Conservation (phyloP, 2,113 vertebrate genomes). For the Trochalopteron elliotii region DNA sequence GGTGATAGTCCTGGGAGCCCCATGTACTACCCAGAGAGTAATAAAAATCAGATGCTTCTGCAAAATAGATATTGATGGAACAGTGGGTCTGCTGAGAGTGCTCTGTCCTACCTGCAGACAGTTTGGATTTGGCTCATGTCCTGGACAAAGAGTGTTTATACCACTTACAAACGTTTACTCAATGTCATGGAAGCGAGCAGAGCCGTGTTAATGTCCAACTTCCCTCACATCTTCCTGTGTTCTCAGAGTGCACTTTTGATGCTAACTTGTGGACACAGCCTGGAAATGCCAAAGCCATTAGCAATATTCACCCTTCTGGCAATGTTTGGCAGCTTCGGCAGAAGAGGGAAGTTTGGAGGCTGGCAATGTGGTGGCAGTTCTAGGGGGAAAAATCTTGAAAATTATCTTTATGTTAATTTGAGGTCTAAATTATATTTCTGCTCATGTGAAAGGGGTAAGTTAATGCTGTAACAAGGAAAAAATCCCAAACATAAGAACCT, state of each 20-base stretch:
- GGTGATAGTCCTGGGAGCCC: background rate
- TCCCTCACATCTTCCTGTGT: accelerated
- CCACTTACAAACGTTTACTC: background rate
- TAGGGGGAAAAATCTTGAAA: background rate
- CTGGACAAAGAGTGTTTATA: slow-evolving; percentile 23
- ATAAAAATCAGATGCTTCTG: slow-evolving; percentile 46
- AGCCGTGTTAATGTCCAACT: background rate
- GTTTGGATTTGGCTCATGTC: slow-evolving; percentile 25
- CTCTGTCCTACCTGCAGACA: slow-evolving; percentile 42
- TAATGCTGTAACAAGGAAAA: background rate
- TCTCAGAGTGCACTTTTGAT: background rate
- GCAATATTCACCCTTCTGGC: background rate
- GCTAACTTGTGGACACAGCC: background rate
- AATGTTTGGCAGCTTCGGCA: background rate
- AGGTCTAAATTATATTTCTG: background rate
- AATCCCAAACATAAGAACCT: background rate
- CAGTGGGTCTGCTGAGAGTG: background rate
- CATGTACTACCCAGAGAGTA: background rate
- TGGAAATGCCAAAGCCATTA: background rate
- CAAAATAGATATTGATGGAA: slow-evolving; percentile 9
- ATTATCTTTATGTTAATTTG: background rate
- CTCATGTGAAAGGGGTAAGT: background rate
- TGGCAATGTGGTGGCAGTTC: background rate
- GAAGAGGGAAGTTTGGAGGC: background rate
- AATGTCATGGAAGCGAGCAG: background rate